Percentiles rank a stretch among this genome's conserved stretches.
These are phyloP conservation scores for Rhagonycha fulva DNA, from an alignment of 2,888 invertebrate species.

Conservation along the genomic window DNA sequence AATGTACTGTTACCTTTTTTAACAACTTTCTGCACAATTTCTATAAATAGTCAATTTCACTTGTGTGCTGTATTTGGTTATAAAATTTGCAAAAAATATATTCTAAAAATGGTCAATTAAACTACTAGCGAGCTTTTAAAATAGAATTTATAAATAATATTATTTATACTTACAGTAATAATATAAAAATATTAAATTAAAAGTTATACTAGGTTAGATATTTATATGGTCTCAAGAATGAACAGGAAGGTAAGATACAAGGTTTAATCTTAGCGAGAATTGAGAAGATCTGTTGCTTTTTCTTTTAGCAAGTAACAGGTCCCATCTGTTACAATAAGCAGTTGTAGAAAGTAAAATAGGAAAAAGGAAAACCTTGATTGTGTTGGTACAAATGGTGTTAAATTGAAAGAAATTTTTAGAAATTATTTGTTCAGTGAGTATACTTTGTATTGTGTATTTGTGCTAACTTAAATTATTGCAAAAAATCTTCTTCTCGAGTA, in stretches of 20 bases:
- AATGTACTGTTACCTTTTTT: constrained; percentile 38
- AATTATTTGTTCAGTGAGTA: no score
- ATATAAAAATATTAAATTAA: background rate
- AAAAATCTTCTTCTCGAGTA: no score
- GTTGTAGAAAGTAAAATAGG: background rate
- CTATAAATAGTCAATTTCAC: constrained; percentile 48
- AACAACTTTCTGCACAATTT: constrained; percentile 49
- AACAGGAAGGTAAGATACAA: background rate
- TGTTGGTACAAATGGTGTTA: no score
- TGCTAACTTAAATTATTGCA: no score
- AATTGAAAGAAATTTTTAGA: no score
- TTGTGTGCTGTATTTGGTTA: constrained; percentile 1
- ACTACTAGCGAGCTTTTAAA: background rate
- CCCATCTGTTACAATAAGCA: background rate
- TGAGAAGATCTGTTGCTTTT: background rate
- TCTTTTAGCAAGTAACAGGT: background rate
- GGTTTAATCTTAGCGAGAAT: background rate
- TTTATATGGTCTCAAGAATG: background rate
- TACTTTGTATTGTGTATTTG: no score
- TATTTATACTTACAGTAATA: background rate
- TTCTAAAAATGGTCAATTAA: background rate
- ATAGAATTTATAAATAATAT: background rate
- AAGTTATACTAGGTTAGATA: background rate
- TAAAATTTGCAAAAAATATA: background rate
- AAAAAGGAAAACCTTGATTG: background rate